Conservation (phyloP, 2,797 vertebrate genomes). For the Poliocrania exsul region DNA sequence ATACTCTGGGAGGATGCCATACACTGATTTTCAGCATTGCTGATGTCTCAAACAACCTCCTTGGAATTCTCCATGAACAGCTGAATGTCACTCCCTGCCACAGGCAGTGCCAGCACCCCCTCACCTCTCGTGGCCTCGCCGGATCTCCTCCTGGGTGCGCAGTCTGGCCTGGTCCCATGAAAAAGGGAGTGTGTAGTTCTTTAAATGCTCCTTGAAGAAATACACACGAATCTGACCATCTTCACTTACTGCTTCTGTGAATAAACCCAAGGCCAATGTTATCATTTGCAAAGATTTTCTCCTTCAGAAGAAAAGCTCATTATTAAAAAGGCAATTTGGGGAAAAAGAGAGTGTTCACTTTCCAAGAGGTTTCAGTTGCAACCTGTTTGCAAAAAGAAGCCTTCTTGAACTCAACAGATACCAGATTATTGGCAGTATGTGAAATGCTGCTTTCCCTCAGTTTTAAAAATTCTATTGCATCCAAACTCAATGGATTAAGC, state of each 20-base stretch:
- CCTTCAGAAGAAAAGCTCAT: neutral
- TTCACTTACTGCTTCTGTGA: slow-evolving; percentile 84
- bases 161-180: slow-evolving; percentile 84
- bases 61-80: neutral
- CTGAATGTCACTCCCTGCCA: neutral
- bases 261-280: neutral
- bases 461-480: neutral
- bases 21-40: neutral
- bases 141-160: slow-evolving; percentile 80
- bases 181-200: slow-evolving; percentile 81
- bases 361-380: neutral
- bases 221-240: slow-evolving; percentile 90
- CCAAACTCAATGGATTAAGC: neutral
- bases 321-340: neutral
- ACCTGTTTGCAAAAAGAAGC: neutral
- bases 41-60: neutral
- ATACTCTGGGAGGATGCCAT: neutral
- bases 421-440: neutral
- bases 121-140: slow-evolving; percentile 50
- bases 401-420: neutral
- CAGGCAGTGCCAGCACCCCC: neutral
- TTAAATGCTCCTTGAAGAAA: slow-evolving; percentile 81
- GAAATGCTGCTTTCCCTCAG: neutral
- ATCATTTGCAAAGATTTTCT: neutral
- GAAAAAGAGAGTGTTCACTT: neutral